Evolutionary conservation across 2,113 vertebrate species (phyloP).

Genomic region (Hemiprocne comata): DNA sequence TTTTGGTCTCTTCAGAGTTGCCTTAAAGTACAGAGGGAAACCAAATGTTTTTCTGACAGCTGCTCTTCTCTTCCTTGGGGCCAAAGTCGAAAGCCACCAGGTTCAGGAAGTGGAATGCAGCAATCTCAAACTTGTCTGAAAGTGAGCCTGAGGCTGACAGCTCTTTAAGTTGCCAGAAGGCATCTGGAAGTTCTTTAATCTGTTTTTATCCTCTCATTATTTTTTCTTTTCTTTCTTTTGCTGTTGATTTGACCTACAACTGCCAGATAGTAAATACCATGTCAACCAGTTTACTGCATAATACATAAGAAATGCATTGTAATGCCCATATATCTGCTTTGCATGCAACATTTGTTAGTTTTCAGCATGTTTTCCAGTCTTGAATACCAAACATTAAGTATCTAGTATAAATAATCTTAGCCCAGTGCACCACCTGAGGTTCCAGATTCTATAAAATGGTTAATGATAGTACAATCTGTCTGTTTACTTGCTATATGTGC

Average conservation of each 20-base stretch:
- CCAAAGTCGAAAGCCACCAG: neutral
- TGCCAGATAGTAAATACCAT: neutral
- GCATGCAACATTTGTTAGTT: neutral
- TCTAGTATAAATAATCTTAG: neutral
- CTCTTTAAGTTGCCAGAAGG: neutral
- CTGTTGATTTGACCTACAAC: neutral
- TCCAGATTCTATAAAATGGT: neutral
- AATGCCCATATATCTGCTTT: neutral
- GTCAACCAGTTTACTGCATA: neutral
- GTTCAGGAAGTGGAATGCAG: constrained; percentile 33
- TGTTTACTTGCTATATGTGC: neutral
- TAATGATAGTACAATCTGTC: neutral
- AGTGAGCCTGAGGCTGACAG: neutral
- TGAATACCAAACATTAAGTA: neutral
- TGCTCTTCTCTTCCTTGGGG: constrained; percentile 1
- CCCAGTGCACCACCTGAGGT: accelerated
- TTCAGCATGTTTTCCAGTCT: neutral
- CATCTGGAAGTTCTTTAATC: neutral
- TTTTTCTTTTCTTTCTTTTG: neutral
- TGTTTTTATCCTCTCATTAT: neutral
- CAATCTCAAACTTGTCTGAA: constrained; percentile 12
- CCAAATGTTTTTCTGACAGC: neutral
- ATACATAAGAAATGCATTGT: neutral
- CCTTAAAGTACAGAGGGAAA: neutral
- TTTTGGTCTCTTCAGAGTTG: neutral